These are phyloP conservation scores for Gryon sp. DNA, from an alignment of 1,140 invertebrate species.

Conservation along the genomic window DNA sequence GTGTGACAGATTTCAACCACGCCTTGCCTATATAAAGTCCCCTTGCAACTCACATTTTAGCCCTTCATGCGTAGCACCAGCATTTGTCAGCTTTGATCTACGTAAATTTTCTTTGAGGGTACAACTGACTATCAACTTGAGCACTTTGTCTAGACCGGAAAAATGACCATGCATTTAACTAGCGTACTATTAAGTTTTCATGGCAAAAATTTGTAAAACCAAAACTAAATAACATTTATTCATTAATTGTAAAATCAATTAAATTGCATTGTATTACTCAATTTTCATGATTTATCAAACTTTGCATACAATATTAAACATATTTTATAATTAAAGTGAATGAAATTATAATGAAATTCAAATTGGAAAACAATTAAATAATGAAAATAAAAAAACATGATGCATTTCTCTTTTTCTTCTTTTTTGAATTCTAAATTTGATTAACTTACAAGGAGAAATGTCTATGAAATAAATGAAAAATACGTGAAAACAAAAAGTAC, in stretches of 20 bases:
- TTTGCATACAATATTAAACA: too few species aligned
- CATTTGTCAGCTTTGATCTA: conserved; percentile 68
- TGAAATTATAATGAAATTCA: too few species aligned
- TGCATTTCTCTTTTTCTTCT: background rate
- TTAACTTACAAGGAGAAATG: conserved; percentile 25
- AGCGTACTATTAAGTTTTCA: conserved; percentile 11
- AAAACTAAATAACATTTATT: too few species aligned
- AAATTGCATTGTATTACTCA: too few species aligned
- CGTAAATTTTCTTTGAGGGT: conserved; percentile 63
- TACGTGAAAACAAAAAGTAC: conserved; percentile 22
- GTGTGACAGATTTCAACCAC: conserved; percentile 80
- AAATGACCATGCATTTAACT: conserved; percentile 54
- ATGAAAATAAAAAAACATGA: too few species aligned
- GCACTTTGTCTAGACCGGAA: conserved; percentile 59
- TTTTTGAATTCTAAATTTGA: conserved; percentile 5
- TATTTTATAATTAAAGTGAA: too few species aligned
- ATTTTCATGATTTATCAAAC: too few species aligned
- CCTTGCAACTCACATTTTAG: conserved; percentile 56
- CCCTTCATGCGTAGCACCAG: conserved; percentile 62
- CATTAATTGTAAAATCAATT: too few species aligned
- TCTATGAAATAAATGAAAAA: conserved; percentile 20
- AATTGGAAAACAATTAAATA: too few species aligned
- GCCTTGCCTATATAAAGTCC: conserved; percentile 77
- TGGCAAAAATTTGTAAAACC: too few species aligned
- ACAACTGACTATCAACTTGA: conserved; percentile 63